Percentiles rank a stretch among this genome's conserved stretches.
phyloP scores from a whole-genome alignment of 2,797 vertebrate genomes.

The Manis crassicaudata region DNA sequence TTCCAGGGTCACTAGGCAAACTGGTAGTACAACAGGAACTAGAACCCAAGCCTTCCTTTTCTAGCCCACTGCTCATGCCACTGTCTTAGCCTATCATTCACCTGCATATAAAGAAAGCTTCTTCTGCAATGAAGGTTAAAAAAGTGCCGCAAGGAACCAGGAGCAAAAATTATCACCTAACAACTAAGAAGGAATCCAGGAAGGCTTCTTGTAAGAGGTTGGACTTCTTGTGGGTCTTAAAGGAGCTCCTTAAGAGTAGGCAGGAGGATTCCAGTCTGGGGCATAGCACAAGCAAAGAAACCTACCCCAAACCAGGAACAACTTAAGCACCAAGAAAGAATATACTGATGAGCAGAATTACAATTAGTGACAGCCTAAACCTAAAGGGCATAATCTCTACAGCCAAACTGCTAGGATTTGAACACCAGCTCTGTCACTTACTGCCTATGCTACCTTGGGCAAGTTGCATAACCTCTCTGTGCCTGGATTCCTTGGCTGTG shows the following conservation, averaged over 20 bases:
- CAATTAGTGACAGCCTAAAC: background rate
- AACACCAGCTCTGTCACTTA: background rate
- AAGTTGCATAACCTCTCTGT: background rate
- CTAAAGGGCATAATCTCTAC: background rate
- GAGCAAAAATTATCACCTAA: background rate
- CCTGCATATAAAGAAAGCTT: background rate
- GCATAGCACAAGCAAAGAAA: background rate
- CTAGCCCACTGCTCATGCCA: no score
- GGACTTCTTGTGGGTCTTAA: background rate
- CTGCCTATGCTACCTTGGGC: background rate
- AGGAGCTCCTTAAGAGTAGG: background rate
- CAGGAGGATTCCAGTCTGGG: background rate
- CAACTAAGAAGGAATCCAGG: background rate
- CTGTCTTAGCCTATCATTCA: background rate
- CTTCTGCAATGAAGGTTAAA: background rate
- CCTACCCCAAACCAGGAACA: background rate
- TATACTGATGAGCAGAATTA: background rate
- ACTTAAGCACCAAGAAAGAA: background rate
- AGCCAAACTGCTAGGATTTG: background rate
- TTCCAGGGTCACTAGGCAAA: background rate
- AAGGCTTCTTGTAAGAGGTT: background rate
- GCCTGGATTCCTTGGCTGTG: background rate
- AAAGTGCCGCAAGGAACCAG: background rate
- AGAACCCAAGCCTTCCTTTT: background rate
- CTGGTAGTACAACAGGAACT: background rate